These are phyloP conservation scores for Pelobates fuscus DNA, from an alignment of 2,113 vertebrate species.

Conservation along the genomic window DNA sequence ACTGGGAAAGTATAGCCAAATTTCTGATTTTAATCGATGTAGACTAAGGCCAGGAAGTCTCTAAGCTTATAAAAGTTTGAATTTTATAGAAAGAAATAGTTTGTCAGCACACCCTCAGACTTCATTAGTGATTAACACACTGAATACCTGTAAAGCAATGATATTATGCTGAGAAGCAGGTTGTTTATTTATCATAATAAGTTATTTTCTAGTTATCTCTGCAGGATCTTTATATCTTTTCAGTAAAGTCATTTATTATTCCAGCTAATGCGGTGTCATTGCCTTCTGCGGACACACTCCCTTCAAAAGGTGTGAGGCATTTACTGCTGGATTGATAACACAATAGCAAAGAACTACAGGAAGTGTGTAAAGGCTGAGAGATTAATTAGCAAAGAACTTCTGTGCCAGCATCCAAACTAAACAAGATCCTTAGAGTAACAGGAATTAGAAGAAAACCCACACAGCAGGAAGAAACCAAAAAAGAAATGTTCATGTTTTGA, in stretches of 20 bases:
- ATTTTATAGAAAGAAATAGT: too few relatives aligned
- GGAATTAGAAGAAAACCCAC: slow-evolving; percentile 20
- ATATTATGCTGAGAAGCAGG: neutral
- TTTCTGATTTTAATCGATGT: too few relatives aligned
- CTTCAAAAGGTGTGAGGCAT: neutral
- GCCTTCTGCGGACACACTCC: neutral
- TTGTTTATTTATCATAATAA: slow-evolving; percentile 50
- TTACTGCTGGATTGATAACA: neutral
- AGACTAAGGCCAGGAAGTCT: too few relatives aligned
- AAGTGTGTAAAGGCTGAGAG: neutral
- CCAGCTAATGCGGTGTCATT: too few relatives aligned
- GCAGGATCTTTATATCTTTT: slow-evolving; percentile 26
- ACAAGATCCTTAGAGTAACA: neutral
- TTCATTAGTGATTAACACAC: slow-evolving; percentile 1
- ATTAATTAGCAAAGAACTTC: neutral
- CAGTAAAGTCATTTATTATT: slow-evolving; percentile 22
- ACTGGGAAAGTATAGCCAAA: too few relatives aligned
- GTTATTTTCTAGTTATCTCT: slow-evolving; percentile 40
- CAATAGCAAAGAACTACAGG: too few relatives aligned
- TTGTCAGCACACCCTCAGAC: too few relatives aligned
- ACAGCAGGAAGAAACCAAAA: slow-evolving; percentile 7
- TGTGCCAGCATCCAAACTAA: slow-evolving; percentile 6
- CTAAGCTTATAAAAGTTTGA: too few relatives aligned
- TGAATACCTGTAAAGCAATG: slow-evolving; percentile 1
- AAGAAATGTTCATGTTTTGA: slow-evolving; percentile 28